These are phyloP conservation scores for Heteronetta atricapilla DNA, from an alignment of 2,113 vertebrate species.

Conservation along the genomic window DNA sequence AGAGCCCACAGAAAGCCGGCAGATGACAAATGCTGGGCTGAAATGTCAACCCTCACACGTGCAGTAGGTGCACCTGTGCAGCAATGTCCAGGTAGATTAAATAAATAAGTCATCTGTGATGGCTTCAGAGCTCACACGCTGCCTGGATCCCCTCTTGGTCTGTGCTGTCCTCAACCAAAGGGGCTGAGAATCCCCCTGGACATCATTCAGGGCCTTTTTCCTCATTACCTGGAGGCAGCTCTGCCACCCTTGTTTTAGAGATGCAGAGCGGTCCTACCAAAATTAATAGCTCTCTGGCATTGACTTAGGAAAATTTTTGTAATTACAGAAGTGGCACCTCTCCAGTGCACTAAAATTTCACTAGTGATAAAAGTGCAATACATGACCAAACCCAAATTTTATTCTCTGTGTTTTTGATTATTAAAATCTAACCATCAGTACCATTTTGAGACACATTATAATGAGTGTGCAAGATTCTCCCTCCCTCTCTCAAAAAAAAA, in stretches of 20 bases:
- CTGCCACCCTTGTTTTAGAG: fast-evolving
- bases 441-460: background rate
- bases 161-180: fast-evolving
- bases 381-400: background rate
- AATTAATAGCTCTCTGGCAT: fast-evolving
- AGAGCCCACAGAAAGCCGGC: fast-evolving
- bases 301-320: background rate
- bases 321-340: background rate
- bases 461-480: background rate
- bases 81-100: background rate
- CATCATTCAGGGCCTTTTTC: fast-evolving
- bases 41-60: fast-evolving
- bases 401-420: background rate
- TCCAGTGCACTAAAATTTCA: background rate
- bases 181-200: background rate
- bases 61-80: fast-evolving
- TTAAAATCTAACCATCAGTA: conserved; percentile 14
- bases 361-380: background rate
- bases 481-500: background rate
- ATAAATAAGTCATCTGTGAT: background rate
- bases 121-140: fast-evolving
- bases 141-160: background rate
- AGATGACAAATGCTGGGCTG: background rate
- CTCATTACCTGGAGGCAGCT: background rate
- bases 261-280: background rate